phyloP scores from a whole-genome alignment of 2,113 vertebrate species.

The Coptodon bakossiorum region DNA sequence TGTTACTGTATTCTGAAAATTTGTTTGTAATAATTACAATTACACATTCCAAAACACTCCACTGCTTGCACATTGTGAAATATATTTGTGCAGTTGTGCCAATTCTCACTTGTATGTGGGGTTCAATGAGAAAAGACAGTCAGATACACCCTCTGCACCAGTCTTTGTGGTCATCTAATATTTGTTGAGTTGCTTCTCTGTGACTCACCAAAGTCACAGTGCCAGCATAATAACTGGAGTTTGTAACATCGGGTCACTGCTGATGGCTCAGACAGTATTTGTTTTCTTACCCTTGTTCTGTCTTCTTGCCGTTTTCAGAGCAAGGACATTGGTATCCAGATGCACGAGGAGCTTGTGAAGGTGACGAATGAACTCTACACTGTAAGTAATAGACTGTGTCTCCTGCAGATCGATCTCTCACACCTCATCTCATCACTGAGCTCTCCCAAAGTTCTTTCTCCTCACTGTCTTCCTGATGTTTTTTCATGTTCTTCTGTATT shows the following conservation, averaged over 20 bases:
- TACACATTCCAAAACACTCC: background rate
- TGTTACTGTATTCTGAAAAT: background rate
- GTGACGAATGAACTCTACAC: slow-evolving; percentile 99
- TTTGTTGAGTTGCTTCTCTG: background rate
- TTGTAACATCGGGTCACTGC: background rate
- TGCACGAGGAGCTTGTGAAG: slow-evolving; percentile 97
- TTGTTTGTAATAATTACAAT: background rate
- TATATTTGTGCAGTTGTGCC: background rate
- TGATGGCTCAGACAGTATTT: background rate
- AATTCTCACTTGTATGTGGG: background rate
- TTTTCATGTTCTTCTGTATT: background rate
- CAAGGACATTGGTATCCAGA: slow-evolving; percentile 97
- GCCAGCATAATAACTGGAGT: background rate
- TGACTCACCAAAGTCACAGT: background rate
- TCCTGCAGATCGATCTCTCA: slow-evolving; percentile 18
- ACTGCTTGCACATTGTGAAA: background rate
- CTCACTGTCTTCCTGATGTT: background rate
- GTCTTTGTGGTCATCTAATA: background rate
- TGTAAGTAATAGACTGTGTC: slow-evolving; percentile 72
- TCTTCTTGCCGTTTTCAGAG: slow-evolving; percentile 76
- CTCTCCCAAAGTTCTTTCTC: background rate
- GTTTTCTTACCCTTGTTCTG: background rate
- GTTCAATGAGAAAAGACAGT: background rate
- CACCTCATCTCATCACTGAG: background rate
- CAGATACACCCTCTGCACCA: background rate